Percentiles rank a stretch among this genome's conserved stretches.
These are phyloP conservation scores for Bergia puertoricense DNA, from an alignment of 92 coral and sea anemone species.

Conservation along the genomic window DNA sequence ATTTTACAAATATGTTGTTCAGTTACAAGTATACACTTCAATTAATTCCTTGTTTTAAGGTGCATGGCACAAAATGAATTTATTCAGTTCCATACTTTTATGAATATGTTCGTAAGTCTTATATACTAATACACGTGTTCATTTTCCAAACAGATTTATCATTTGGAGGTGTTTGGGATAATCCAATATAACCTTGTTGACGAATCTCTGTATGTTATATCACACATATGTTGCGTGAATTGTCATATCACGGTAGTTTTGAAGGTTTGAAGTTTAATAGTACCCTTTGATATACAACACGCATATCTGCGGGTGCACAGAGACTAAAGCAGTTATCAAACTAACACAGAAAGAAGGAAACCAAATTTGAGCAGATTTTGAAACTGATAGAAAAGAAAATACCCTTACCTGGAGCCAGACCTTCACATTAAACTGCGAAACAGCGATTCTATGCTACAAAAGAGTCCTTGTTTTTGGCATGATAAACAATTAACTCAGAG, in stretches of 20 bases:
- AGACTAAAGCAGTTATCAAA: not conserved
- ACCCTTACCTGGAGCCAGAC: not conserved
- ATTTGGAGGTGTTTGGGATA: not conserved
- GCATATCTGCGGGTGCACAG: not conserved
- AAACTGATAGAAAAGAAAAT: too few species aligned
- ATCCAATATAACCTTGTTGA: not conserved
- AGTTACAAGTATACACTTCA: too few species aligned
- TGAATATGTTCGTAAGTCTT: not conserved
- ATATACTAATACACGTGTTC: not conserved
- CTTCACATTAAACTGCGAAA: not conserved
- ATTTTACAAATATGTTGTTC: too few species aligned
- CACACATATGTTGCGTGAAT: too few species aligned
- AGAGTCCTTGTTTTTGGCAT: not conserved
- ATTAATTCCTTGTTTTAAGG: not conserved
- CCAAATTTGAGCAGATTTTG: not conserved
- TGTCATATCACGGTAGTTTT: too few species aligned
- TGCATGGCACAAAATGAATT: not conserved
- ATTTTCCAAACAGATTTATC: not conserved
- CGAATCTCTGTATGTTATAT: not conserved
- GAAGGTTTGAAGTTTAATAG: too few species aligned
- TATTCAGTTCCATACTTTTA: too few species aligned
- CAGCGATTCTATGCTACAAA: not conserved
- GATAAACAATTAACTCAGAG: not conserved
- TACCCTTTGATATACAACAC: not conserved
- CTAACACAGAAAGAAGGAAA: not conserved